Evolutionary conservation across 2,888 invertebrate genomes (phyloP).

Genomic region (Melanophora roralis): DNA sequence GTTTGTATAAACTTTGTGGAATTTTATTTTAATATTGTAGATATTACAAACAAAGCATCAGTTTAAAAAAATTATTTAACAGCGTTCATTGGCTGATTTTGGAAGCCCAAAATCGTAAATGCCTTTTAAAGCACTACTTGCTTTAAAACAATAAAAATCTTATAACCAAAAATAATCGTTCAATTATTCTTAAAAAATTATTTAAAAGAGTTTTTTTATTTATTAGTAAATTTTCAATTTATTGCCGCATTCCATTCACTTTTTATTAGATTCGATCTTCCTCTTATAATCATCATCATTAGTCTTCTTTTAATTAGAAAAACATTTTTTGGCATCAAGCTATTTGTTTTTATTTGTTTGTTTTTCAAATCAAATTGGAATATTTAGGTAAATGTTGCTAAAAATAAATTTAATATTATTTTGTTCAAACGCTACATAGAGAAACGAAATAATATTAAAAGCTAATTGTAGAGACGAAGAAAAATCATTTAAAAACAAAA

Average conservation of each 20-base stretch:
- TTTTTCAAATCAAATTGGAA: slow-evolving; percentile 49
- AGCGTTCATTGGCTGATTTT: too few relatives aligned
- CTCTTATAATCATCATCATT: not conserved
- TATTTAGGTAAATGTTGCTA: slow-evolving; percentile 53
- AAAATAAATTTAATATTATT: slow-evolving; percentile 36
- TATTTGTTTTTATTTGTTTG: slow-evolving; percentile 6
- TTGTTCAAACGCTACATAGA: not conserved
- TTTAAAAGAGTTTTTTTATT: slow-evolving; percentile 10
- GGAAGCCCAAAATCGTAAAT: not conserved
- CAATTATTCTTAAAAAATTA: slow-evolving; percentile 21
- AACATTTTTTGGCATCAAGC: slow-evolving; percentile 23
- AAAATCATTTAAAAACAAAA: slow-evolving; percentile 36
- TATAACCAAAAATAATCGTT: not conserved
- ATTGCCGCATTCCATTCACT: slow-evolving; percentile 52
- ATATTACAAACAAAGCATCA: too few relatives aligned
- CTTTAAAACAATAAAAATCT: not conserved
- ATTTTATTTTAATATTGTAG: too few relatives aligned
- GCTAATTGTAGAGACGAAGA: not conserved
- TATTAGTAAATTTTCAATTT: slow-evolving; percentile 34
- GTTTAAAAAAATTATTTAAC: too few relatives aligned
- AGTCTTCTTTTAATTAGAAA: not conserved
- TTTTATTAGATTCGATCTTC: not conserved
- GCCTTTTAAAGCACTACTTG: too few relatives aligned
- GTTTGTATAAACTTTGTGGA: too few relatives aligned
- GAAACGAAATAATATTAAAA: too few relatives aligned